Evolutionary conservation across 2,113 vertebrate species (phyloP), one percentile per base, ranked within the genome.

Genomic region (Echinops telfairi): DNA sequence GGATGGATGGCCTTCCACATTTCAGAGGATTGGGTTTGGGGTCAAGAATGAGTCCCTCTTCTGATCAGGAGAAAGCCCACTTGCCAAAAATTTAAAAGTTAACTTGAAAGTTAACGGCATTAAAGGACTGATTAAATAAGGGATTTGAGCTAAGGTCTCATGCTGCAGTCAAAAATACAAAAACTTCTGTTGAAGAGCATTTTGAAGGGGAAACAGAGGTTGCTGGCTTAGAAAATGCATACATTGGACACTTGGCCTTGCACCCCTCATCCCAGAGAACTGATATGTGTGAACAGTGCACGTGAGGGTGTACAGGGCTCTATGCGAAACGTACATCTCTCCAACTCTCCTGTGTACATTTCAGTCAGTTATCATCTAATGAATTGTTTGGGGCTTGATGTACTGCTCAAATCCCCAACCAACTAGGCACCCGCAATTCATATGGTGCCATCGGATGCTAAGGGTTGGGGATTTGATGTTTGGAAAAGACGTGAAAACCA

Each of bases 271-370:
- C 23, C 3, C 20, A 19, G 64, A 3, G 14, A 64, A 66, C 64
- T 29, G 22, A 62, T 11, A 25, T 29, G 9, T 66, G 22, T 29
- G 64, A 64, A 20, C 22, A 25, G 22, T 64, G 62, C 7, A 64
- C 3, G 20, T 64, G 62, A 60, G 58, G 60, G 23, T 25, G 17
- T 4, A 62, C 19, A 23, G 11, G 15, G 60, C 15, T n/a, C n/a
- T n/a, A n/a, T 62, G 60, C 15, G 60, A 62, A 47, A 12, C 10
- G 12, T 53, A 53, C 5, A 53, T 11, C 12, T 53, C 47, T 64
- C 70, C 94, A 96, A 91, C 83, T 75, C 77, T 97, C 86, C 95
- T 94, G 92, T 33, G 79, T 95, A 97, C 95, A 97, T 95, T 95
- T 95, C 86, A 94, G 96, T 91, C 89, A 83, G 91, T 95, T 96